These are phyloP conservation scores for Oxyura jamaicensis DNA, from an alignment of 2,113 vertebrate genomes.

Conservation along the genomic window DNA sequence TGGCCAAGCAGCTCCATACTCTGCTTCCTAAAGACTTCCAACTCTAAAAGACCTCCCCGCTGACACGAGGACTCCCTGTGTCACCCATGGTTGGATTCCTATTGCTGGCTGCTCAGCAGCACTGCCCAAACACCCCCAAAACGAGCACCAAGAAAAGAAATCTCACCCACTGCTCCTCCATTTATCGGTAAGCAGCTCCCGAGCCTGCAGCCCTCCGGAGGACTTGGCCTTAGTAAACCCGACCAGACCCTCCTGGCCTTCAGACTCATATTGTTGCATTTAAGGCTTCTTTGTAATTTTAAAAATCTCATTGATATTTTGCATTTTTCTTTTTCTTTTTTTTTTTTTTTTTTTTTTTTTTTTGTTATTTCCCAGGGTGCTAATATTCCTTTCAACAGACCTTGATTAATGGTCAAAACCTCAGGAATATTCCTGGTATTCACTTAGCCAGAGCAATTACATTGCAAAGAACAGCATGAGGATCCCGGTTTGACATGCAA, in stretches of 20 bases:
- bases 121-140: not conserved
- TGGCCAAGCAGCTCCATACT: not conserved
- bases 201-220: not conserved
- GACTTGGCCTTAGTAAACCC: not conserved
- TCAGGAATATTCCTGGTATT: conserved; percentile 71
- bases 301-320: conserved; percentile 38
- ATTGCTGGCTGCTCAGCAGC: not conserved
- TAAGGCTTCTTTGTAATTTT: conserved; percentile 18
- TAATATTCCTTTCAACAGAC: conserved; percentile 64
- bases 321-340: too few species aligned
- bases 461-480: conserved; percentile 65
- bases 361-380: conserved; percentile 21
- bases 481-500: conserved; percentile 67
- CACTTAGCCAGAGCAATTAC: conserved; percentile 73
- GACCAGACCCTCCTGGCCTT: not conserved
- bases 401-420: conserved; percentile 60
- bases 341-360: not conserved
- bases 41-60: not conserved
- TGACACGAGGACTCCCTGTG: not conserved
- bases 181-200: not conserved
- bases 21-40: not conserved
- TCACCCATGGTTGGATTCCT: not conserved
- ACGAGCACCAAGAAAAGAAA: not conserved
- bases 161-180: not conserved
- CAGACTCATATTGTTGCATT: not conserved